Evolutionary conservation across 2,113 vertebrate genomes (phyloP), one percentile per base, ranked within the genome.

Genomic region (Coturnix japonica): DNA sequence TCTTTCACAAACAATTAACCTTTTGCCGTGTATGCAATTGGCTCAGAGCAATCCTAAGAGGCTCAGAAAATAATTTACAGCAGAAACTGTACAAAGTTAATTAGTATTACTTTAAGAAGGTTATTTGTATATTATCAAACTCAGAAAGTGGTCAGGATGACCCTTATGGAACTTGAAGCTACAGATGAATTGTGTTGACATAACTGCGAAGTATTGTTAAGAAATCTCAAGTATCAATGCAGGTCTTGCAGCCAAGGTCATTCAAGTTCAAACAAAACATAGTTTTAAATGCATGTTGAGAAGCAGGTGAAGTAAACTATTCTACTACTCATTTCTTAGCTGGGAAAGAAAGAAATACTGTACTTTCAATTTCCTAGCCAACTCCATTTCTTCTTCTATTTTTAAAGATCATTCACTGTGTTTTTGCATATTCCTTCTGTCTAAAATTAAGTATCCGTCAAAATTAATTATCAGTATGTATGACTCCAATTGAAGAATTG

Each of bases 1-100:
- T 96, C 96, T 97, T 97, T 97, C 95, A 96, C 86, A 95, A 97
- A 97, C 91, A 97, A 97, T 97, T 97, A 97, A 96, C 96, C 95
- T 97, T 95, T 95, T 97, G 95, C 89, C 95, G 92, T 66, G 75
- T 87, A 93, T 89, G 89, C 93, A 95, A 92, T 91, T 95, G 95
- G 93, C 92, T 96, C 91, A 96, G 94, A 94, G 87, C 51, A 86
- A 70, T 94, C 91, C 90, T 95, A 72, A 95, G 93, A 95, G 96
- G 81, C 87, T 96, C 79, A 65, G 87, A 90, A 95, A 96, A 95
- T 93, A 96, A 97, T 96, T 96, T 93, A 95, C 89, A 92, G 83
- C 79, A 86, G 85, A 91, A 96, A 94, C 85, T 73, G 41, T 91
- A 90, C 79, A 96, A 95, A 96, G 90, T 95, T 97, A 97, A 97